phyloP scores from a whole-genome alignment of 2,797 vertebrate genomes.

The Halcyon chelicuti region DNA sequence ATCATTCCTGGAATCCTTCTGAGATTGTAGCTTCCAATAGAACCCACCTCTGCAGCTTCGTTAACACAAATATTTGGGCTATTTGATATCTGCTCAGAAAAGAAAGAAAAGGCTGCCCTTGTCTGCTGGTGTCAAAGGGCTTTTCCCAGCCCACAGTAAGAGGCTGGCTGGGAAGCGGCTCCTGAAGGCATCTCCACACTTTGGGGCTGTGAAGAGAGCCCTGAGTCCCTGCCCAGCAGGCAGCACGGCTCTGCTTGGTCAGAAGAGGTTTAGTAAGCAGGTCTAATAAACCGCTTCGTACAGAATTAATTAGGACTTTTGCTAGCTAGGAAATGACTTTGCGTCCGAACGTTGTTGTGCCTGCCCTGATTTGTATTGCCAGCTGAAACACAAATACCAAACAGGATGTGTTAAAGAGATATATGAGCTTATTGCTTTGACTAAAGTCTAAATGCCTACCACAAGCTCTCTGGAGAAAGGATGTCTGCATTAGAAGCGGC shows the following conservation, averaged over 20 bases:
- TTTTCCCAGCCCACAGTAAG: not conserved
- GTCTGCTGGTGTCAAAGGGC: not conserved
- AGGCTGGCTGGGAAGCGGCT: not conserved
- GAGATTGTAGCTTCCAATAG: not conserved
- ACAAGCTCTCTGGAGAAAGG: not conserved
- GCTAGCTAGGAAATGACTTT: not conserved
- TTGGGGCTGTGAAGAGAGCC: not conserved
- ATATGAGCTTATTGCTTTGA: not conserved
- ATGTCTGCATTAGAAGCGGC: not conserved
- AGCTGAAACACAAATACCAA: not conserved
- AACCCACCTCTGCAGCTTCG: not conserved
- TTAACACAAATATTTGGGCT: not conserved
- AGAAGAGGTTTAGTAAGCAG: not conserved
- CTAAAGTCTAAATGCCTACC: not conserved
- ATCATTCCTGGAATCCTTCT: not conserved
- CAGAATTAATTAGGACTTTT: not conserved
- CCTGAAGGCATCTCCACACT: not conserved
- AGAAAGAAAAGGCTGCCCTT: not conserved
- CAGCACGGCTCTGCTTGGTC: not conserved
- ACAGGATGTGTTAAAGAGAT: not conserved
- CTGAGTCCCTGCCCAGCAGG: not conserved
- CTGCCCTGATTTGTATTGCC: not conserved
- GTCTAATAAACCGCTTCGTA: not conserved
- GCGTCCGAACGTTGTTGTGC: not conserved
- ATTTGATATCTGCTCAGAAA: not conserved